Base-by-base conservation (phyloP, 2,888 invertebrate species). In the Eristalis arbustorum region DNA sequence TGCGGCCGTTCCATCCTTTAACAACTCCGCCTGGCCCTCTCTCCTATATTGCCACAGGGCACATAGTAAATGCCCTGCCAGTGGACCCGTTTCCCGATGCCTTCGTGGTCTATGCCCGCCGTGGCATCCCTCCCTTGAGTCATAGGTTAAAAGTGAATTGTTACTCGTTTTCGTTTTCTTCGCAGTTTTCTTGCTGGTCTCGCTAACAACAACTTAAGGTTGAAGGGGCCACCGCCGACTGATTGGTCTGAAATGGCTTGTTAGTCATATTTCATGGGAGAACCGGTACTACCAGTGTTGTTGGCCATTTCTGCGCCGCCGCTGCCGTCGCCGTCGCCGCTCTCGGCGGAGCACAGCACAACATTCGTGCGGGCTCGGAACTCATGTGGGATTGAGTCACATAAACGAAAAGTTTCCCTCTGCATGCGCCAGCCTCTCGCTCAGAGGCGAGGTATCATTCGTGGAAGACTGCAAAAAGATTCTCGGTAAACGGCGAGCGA, bases 71-170 rank as follows among this genome's bases (percentile, higher is more conserved):
- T 6, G 18, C 18, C n/a, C n/a, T n/a, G 8, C 18, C 2, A 2
- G 18, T 18, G 6, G 5, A 4, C 1, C 42, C 49, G 18, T 18
- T 18, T 64, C 25, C n/a, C n/a, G n/a, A 28, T 14, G 56, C 40
- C 18, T 25, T 63, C 31, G 80, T 63, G 42, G 49, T 6, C 49
- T 8, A 8, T 18, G 18, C 18, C 49, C 18, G 18, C 49, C 18
- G 49, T 49, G 14, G 18, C 80, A 74, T 73, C 23, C 25, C 42
- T 66, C 18, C 42, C 66, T n/a, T 28, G 66, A 79, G 79, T 74
- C 80, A 74, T 73, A 80, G 80, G 73, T 80, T 80, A 80, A 80
- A 80, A 80, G 80, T 80, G 73, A 74, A 74, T 80, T 80, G 68
- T 63, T 80, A 68, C 56, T 73, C 79, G 42, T 67, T 79, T 79